Percentiles rank a stretch among this genome's conserved stretches.
phyloP scores from a whole-genome alignment of 2,113 vertebrate genomes.

The Leptodactylus fuscus region DNA sequence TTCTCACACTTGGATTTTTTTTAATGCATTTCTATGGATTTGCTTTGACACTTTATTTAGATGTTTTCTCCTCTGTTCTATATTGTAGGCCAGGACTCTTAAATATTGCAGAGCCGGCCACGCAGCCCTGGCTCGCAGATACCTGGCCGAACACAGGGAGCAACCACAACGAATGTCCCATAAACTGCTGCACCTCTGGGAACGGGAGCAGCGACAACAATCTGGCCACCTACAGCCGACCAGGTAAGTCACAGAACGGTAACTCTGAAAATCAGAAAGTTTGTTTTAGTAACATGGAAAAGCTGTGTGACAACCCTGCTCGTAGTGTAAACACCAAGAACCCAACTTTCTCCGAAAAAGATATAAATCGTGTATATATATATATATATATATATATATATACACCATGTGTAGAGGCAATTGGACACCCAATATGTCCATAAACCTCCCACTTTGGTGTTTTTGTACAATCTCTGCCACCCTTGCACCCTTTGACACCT shows the following conservation, averaged over 20 bases:
- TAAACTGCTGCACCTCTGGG: slow-evolving; percentile 94
- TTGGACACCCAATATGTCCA: too few species aligned
- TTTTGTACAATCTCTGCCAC: too few species aligned
- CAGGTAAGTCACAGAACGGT: slow-evolving; percentile 78
- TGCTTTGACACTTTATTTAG: not conserved
- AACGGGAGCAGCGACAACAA: slow-evolving; percentile 97
- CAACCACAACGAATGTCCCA: slow-evolving; percentile 96
- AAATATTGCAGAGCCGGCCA: slow-evolving; percentile 90
- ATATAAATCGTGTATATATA: too few species aligned
- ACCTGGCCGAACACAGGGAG: slow-evolving; percentile 97
- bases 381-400: too few species aligned
- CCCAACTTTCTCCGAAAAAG: too few species aligned
- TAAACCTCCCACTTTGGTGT: too few species aligned
- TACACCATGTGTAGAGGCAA: too few species aligned
- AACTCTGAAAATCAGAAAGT: too few species aligned
- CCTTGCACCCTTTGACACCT: too few species aligned
- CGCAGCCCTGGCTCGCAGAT: slow-evolving; percentile 96
- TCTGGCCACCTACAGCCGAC: slow-evolving; percentile 94
- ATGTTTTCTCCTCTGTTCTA: not conserved
- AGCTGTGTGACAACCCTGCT: too few species aligned
- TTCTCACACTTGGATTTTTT: not conserved
- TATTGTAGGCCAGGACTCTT: slow-evolving; percentile 89
- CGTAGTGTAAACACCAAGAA: too few species aligned
- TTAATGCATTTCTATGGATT: not conserved
- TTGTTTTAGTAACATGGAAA: too few species aligned